Evolutionary conservation across 2,888 invertebrate genomes (phyloP).

Genomic region (Drosophila paramelanica): DNA sequence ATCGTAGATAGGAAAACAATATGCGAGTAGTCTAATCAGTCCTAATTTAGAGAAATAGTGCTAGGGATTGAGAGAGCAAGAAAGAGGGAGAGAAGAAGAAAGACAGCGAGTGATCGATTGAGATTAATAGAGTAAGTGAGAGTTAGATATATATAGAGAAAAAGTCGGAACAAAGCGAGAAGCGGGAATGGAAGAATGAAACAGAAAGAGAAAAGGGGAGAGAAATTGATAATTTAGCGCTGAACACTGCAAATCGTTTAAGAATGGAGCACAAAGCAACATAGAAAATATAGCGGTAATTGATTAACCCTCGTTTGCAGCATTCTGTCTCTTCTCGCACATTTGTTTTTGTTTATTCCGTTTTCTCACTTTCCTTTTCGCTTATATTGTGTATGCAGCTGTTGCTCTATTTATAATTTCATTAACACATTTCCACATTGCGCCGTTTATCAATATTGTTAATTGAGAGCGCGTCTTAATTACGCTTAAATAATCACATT

Average conservation of each 20-base stretch:
- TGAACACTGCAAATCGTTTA: not conserved
- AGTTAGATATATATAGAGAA: not conserved
- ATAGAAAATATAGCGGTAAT: not conserved
- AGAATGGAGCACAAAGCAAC: not conserved
- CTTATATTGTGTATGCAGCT: conserved; percentile 59
- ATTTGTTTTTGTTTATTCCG: not conserved
- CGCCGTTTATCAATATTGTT: conserved; percentile 9
- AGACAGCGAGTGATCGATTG: not conserved
- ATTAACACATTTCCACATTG: conserved; percentile 51
- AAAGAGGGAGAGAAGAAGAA: not conserved
- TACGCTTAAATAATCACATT: conserved; percentile 5
- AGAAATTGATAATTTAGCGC: too few relatives aligned
- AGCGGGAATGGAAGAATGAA: not conserved
- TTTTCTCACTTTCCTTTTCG: conserved; percentile 34
- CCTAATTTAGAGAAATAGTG: too few relatives aligned
- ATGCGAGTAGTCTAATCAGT: too few relatives aligned
- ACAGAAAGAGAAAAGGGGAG: too few relatives aligned
- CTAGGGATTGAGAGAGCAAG: too few relatives aligned
- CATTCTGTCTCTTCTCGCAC: not conserved
- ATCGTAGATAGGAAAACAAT: not conserved
- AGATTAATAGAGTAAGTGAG: too few relatives aligned
- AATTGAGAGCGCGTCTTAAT: conserved; percentile 11
- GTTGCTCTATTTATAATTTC: conserved; percentile 70
- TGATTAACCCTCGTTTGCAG: not conserved
- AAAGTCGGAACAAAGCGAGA: not conserved